Base-by-base conservation (phyloP, 2,113 vertebrate species). In the Hypocryptadius cinnamomeus region DNA sequence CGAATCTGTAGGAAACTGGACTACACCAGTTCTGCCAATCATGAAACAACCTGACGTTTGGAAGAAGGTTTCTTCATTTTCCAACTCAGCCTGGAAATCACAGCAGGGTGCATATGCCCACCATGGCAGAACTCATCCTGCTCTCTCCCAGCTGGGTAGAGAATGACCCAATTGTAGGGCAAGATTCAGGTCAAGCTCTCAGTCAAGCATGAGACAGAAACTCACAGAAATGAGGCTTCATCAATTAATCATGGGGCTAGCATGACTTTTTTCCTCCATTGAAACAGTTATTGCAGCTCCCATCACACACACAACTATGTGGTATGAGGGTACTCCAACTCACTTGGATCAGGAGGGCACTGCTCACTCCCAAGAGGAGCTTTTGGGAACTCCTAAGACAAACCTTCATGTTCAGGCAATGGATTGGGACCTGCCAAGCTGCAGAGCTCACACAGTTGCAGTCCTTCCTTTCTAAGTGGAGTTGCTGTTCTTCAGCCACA, bases 101-200 rank as follows among this genome's bases (percentile, higher is more conserved):
- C 56, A 90, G 64, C 56, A 66, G 77, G 21, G 57, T 1, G 5
- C 33, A 1, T 5, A 57, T 54, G 63, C 64, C 27, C 47, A 66
- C 20, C 42, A 40, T 40, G 40, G 40, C 40, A 40, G 40, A 15
- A 40, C 40, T 40, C 80, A 59, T 53, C 42, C 35, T 2, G 0
- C 11, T 82, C 76, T 39, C 39, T 80, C 72, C 27, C 17, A 35
- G 1, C 33, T 8, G 13, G 28, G 19, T 24, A 54, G 33, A 80
- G 79, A 70, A 78, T 54, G 59, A 92, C 80, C 80, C 51, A 94
- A 3, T 68, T 89, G 91, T 63, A 81, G 91, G 87, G 51, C 27
- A 17, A 78, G 87, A 96, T 92, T 92, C 94, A 94, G 86, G 84
- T 70, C 91, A 74, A 89, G 77, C 60, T 90, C 77, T 66, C 79